Base-by-base conservation (phyloP, 2,113 vertebrate genomes). In the Tragulus kanchil region DNA sequence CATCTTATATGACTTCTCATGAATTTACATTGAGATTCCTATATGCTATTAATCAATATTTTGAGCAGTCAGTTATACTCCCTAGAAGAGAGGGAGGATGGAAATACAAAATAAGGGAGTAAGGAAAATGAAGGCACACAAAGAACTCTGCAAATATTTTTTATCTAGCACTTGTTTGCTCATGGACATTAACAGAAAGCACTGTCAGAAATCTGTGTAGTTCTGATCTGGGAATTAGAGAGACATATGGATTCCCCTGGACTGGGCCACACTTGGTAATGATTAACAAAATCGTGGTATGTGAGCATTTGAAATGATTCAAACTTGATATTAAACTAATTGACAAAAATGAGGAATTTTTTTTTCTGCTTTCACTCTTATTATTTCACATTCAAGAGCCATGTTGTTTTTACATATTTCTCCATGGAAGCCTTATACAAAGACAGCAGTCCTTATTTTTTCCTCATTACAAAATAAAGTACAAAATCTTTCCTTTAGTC, bases 321-420 rank as follows among this genome's bases (percentile, higher is more conserved):
- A 85, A 73, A 82, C 54, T 88, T 96, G 67, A 95, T 26, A 90
- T 85, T 90, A 89, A 95, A 77, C 26, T 93, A 82, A 94, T 7
- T 92, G 78, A 82, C 16, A 56, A 91, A 92, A 93, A 90, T 65
- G 85, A 19, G 7, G 75, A 21, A 26, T 28, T 15, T 75, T 91
- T n/a, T 21, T 78, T 71, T 89, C 4, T 42, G 81, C 50, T n/a
- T 50, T 85, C 54, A 75, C 88, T 94, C 75, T 64, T 92, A 36
- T 59, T 77, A 50, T 71, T 94, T 92, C 61, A 21, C 62, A 90
- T 82, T 61, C 82, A 17, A 81, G 45, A 65, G 50, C 8, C 25
- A 65, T 25, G 9, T 9, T 64, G 17, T 92, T 78, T 54, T 85
- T 85, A 58, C 12, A 6, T 83, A 78, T 56, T 91, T 92, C 45